Conservation (phyloP, 2,888 invertebrate species). For the Drosophila flavopinicola region DNA sequence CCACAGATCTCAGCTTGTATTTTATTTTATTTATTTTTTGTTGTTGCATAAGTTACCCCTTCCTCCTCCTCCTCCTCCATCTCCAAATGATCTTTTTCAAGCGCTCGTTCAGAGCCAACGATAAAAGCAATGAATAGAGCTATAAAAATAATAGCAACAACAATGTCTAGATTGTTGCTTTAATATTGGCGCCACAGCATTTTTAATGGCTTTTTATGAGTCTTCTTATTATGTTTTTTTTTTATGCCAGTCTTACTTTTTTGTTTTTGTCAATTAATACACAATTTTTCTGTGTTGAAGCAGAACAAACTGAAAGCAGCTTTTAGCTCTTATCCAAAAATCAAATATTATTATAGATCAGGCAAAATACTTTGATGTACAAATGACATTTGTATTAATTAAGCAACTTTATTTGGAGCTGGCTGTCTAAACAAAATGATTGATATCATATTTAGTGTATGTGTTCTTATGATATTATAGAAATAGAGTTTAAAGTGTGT, state of each 20-base stretch:
- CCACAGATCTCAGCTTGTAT: conserved; percentile 31
- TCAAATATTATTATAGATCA: conserved; percentile 17
- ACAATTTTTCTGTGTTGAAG: conserved; percentile 15
- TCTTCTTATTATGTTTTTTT: conserved; percentile 29
- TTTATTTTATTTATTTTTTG: conserved; percentile 20
- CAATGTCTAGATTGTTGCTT: conserved; percentile 28
- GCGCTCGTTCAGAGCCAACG: conserved; percentile 32
- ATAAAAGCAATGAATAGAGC: conserved; percentile 40
- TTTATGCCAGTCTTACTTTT: conserved; percentile 31
- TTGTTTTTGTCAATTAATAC: conserved; percentile 41
- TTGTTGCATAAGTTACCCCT: conserved; percentile 27
- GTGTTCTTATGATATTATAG: background rate
- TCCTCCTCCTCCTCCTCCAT: background rate
- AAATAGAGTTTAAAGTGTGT: too few relatives aligned
- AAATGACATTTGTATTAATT: conserved; percentile 25
- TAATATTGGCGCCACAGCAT: conserved; percentile 55
- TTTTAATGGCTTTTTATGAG: conserved; percentile 27
- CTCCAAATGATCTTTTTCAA: conserved; percentile 35
- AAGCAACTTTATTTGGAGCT: conserved; percentile 16
- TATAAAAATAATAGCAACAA: conserved; percentile 34
- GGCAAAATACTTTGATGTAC: conserved; percentile 7
- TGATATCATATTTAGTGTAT: background rate
- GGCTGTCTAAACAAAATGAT: background rate
- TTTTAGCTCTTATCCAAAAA: conserved; percentile 10
- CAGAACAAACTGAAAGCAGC: conserved; percentile 19